Conservation (phyloP, 2,797 vertebrate species). For the Sebastes steindachneri region DNA sequence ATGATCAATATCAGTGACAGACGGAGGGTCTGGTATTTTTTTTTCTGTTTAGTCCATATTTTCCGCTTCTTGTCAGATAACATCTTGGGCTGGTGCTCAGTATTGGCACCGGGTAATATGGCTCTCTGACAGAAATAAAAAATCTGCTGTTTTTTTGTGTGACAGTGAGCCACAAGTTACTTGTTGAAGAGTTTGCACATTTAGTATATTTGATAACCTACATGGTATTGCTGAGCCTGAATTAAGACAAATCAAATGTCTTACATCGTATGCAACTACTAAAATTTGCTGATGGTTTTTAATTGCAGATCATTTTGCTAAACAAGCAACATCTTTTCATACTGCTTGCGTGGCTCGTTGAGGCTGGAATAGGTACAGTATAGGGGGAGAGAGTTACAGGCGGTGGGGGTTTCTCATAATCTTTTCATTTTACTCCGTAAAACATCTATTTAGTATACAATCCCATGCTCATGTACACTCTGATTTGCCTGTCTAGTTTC, state of each 20-base stretch:
- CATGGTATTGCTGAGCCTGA: background rate
- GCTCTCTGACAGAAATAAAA: background rate
- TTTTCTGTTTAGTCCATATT: background rate
- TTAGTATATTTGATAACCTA: background rate
- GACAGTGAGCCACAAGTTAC: background rate
- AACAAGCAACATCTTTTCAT: background rate
- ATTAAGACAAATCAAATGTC: background rate
- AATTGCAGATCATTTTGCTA: background rate
- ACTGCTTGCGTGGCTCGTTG: background rate
- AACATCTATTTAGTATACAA: background rate
- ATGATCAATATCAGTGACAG: background rate
- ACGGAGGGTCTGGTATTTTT: background rate
- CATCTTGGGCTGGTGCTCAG: background rate
- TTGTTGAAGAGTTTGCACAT: background rate
- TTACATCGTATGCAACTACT: background rate
- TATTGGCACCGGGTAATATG: background rate
- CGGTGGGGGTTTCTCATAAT: background rate
- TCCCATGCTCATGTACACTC: background rate
- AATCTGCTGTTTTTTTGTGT: background rate
- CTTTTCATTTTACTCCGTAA: background rate
- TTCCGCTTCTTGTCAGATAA: background rate
- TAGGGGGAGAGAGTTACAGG: background rate
- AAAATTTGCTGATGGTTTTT: background rate
- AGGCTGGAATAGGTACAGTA: background rate
- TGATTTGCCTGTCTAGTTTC: background rate